Base-by-base conservation (phyloP, 2,797 vertebrate genomes). In the Phylloscopus collybita region DNA sequence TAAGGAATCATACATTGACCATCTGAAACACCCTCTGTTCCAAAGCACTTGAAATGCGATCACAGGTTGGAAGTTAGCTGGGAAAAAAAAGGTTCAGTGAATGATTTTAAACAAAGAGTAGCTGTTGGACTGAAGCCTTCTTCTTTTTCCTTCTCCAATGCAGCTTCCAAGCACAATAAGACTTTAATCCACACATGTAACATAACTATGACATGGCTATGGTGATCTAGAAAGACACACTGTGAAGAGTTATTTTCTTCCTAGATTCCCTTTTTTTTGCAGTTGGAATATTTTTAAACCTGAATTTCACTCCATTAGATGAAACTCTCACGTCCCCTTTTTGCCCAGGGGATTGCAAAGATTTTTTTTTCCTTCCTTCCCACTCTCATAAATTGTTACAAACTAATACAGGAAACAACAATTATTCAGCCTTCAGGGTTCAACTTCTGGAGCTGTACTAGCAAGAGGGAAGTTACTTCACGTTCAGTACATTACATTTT, bases 351-450 rank as follows among this genome's bases (percentile, higher is more conserved):
- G 92, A 91, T 23, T 61, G 29, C 23, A 85, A 78, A 49, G 75
- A 59, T 25, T 34, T 80, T 79, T 88, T 86, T 92, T 80, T 61
- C 57, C 16, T 57, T 76, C 59, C 62, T 91, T 80, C 66, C 51
- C 59, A 69, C 75, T 73, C 90, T 85, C 57, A 90, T 73, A 88
- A 93, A 94, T 91, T 96, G 69, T 79, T 95, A 92, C 92, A 95
- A 88, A 95, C 73, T 56, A 88, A 93, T 83, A 95, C 32, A 94
- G 92, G 82, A 95, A 95, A 93, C 66, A 97, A 92, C 79, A 92
- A 87, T 92, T 96, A 96, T 92, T 92, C 92, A 92, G 80, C 90
- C 94, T 93, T 87, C 71, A 71, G 95, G 91, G 75, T 86, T 91
- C 84, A 60, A 72, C 72, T 75, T 66, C 65, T 94, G 84, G 93